Base-by-base conservation (phyloP, 1,140 invertebrate species). In the Drosophila neocordata region DNA sequence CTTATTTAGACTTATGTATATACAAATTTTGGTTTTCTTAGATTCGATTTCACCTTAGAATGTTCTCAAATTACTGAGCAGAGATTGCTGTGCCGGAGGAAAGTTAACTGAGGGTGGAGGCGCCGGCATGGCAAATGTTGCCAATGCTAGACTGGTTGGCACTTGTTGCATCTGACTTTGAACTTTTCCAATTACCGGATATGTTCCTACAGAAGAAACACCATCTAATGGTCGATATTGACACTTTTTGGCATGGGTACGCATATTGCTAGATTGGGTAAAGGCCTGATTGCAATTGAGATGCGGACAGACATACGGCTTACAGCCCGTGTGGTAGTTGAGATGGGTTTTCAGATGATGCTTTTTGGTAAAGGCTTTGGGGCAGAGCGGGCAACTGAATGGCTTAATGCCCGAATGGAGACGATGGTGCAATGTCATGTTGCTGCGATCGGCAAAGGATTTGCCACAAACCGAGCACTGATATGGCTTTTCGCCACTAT, bases 361-460 rank as follows among this genome's bases (percentile, higher is more conserved):
- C 74, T 96, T 96, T 92, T 96, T 97, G 31, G 97, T 96, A 91
- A 98, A 98, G 2, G 96, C 95, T 70, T 98, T 96, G 3, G 95
- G 94, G 85, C 97, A 98, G 1, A 97, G 91, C 1, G 94, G 94
- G 83, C 97, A 98, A 22, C 95, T 94, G 90, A 98, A 98, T 0
- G 97, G 97, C 77, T 97, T 96, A 24, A 97, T 94, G 27, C 96
- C 96, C 59, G 95, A 95, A 80, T 97, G 96, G 4, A 97, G 91
- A 61, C 95, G 92, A 69, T 95, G 94, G 92, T 97, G 96, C 8
- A 96, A 92, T 4, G 95, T 96, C 95, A 97, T 96, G 85, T 97
- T 97, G 44, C 95, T 96, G 56, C 95, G 92, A 89, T 97, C 96
- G 3, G 96, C 96, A 88, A 97, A 92, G 24, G 90, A 90, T 51